Base-by-base conservation (phyloP, 2,113 vertebrate species). In the Scalopus aquaticus region DNA sequence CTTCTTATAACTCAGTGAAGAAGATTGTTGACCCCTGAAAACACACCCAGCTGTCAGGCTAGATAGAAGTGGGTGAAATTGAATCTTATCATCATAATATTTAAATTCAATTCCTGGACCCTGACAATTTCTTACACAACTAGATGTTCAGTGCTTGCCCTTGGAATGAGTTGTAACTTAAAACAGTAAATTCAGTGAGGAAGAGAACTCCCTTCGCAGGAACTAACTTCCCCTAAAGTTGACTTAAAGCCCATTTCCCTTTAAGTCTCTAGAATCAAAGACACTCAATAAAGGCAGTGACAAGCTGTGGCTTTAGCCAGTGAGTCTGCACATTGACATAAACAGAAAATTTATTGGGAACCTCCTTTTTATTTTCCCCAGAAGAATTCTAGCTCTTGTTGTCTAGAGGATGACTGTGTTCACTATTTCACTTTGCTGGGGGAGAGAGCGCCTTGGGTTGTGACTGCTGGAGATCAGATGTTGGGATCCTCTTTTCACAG, bases 401-500 rank as follows among this genome's bases (percentile, higher is more conserved):
- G 35, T 49, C 77, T 28, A 19, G 51, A 28, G 17, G 13, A 42
- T 56, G 28, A 22, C 22, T 22, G 3, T 6, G 35, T 30, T 90
- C 35, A 44, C 65, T 39, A 1, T 24, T 20, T 74, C 67, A 3
- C 69, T 39, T 37, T 28, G 0, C 16, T 0, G 26, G n/a, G 51
- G 64, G 15, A 8, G 10, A 54, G 8, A 73, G 78, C 0, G 1
- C 2, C 62, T 24, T 0, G 54, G 26, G 24, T 4, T n/a, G 28
- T 17, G 28, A 32, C 9, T 9, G 28, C 2, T 46, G 46, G 86
- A 42, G 17, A 26, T 22, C 49, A 1, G 39, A 39, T 3, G 13
- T 37, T 15, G 16, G 22, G 11, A 16, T 39, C 5, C 7, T 97
- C 92, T 85, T 51, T 96, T 89, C 92, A 8, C 44, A 99, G 99